Evolutionary conservation across 2,888 invertebrate genomes (phyloP).

Genomic region (Xylota segnis): DNA sequence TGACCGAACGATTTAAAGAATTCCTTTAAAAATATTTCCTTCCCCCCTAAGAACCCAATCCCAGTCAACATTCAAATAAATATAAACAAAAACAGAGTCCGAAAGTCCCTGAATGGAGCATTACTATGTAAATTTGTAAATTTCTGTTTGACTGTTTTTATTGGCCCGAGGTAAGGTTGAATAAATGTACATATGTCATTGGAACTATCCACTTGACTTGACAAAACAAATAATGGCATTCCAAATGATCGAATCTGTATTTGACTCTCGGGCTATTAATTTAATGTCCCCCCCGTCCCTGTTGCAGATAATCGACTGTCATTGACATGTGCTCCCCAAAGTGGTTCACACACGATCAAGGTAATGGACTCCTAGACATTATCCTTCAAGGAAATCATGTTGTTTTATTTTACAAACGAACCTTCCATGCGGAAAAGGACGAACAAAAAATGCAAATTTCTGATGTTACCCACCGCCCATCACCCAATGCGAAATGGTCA

Average conservation of each 20-base stretch:
- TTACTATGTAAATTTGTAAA: neutral
- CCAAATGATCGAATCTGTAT: slow-evolving; percentile 7
- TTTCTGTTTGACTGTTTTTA: neutral
- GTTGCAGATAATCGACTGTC: slow-evolving; percentile 24
- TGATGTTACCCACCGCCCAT: neutral
- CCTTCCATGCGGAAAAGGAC: neutral
- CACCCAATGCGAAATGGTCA: neutral
- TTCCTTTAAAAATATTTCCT: no score
- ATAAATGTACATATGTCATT: neutral
- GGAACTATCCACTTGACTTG: slow-evolving; percentile 4
- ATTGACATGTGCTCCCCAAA: slow-evolving; percentile 19
- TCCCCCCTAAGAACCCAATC: no score
- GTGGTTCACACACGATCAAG: neutral
- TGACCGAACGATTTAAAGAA: no score
- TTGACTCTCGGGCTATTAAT: slow-evolving; percentile 19
- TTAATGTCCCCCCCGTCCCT: neutral
- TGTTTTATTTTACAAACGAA: no score
- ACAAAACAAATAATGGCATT: slow-evolving; percentile 5
- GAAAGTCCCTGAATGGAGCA: neutral
- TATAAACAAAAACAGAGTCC: no score
- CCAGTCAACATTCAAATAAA: no score
- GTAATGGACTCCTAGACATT: neutral
- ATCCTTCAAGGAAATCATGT: neutral
- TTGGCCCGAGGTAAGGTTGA: neutral
- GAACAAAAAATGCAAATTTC: slow-evolving; percentile 8